Base-by-base conservation (phyloP, 2,797 vertebrate species). In the Oophaga sylvatica region DNA sequence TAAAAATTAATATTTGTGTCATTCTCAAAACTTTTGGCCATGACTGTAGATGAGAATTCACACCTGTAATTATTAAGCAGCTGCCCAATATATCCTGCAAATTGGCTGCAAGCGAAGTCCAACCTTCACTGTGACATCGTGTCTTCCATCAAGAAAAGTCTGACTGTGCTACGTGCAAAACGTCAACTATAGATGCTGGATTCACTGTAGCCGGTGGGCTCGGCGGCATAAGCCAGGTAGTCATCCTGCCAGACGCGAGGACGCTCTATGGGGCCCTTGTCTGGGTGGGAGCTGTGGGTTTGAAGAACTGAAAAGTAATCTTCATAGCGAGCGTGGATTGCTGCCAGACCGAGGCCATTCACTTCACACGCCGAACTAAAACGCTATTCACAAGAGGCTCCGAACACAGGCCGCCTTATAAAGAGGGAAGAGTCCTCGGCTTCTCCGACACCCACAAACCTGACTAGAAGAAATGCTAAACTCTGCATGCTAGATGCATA, bases 351-450 rank as follows among this genome's bases (percentile, higher is more conserved):
- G 0, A 81, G 65, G 13, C 4, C 57, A 31, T 20, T 73, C 63
- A 35, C 70, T 45, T 81, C 20, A 81, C 19, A 57, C 68, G n/a
- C 15, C 31, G 35, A 29, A 85, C 78, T 89, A 85, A 82, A 78
- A 56, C 35, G 11, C 70, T 35, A 85, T 89, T 89, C 68, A 89
- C 75, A 53, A 80, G 22, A 15, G 26, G n/a, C 62, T n/a, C 73
- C 1, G 83, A 77, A 67, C 48, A 89, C 83, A 89, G 26, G 67
- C 16, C 9, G 8, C 57, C 87, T 77, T 81, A 60, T 75, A 85
- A 59, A 85, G 60, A 5, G 16, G 31, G 16, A 60, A 59, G 48
- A 59, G 53, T 77, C 76, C 35, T 76, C 67, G 35, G 29, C 59
- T 56, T 29, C 16, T 70, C 63, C 56, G 31, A 73, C n/a, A 71